Evolutionary conservation across 2,888 invertebrate species (phyloP).

Genomic region (Steinernema carpocapsae): DNA sequence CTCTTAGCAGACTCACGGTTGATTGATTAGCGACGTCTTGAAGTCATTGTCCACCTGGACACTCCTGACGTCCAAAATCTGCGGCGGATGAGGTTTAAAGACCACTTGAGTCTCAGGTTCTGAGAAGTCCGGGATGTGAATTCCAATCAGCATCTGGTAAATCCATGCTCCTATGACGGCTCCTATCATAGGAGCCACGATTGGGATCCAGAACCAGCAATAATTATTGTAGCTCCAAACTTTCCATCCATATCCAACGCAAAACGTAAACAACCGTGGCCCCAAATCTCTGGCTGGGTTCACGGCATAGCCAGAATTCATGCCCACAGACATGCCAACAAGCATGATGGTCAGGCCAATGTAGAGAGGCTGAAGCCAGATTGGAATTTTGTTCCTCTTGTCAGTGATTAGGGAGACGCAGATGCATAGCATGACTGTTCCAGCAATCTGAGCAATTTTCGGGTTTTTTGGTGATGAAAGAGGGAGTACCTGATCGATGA

Average conservation of each 20-base stretch:
- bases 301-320: conserved; percentile 71
- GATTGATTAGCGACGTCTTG: not conserved
- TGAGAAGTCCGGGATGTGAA: conserved; percentile 9
- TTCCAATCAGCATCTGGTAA: conserved; percentile 12
- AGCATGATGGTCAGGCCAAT: conserved; percentile 55
- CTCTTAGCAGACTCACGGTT: not conserved
- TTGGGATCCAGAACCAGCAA: conserved; percentile 73
- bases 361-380: conserved; percentile 59
- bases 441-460: not conserved
- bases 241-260: conserved; percentile 70
- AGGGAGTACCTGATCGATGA: conserved; percentile 72
- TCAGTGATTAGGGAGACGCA: conserved; percentile 50
- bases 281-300: conserved; percentile 74
- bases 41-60: conserved; percentile 14
- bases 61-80: not conserved
- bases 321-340: conserved; percentile 70
- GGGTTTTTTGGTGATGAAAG: too few relatives aligned
- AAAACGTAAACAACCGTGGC: conserved; percentile 72
- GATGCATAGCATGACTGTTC: conserved; percentile 17
- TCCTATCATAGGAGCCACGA: conserved; percentile 73
- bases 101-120: conserved; percentile 6
- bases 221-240: conserved; percentile 71
- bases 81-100: not conserved
- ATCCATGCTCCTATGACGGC: conserved; percentile 49
- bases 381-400: conserved; percentile 59